These are phyloP conservation scores for Eristalis tenax DNA, from an alignment of 2,888 invertebrate species.

Conservation along the genomic window DNA sequence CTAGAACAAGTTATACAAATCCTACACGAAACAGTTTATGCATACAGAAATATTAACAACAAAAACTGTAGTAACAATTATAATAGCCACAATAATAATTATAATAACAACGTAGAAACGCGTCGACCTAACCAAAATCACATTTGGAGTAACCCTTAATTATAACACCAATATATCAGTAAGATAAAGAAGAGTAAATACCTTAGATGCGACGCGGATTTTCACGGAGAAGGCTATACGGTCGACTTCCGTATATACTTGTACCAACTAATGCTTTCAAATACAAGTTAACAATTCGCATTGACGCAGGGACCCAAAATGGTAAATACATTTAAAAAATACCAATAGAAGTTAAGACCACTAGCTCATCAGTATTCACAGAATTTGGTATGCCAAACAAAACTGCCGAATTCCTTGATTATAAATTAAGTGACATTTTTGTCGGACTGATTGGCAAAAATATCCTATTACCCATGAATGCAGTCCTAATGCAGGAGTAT, in stretches of 20 bases:
- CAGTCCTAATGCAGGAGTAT: neutral
- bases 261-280: too few species aligned
- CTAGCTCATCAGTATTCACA: neutral
- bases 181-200: too few species aligned
- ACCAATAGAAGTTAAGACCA: neutral
- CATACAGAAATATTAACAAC: conserved; percentile 5
- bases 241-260: too few species aligned
- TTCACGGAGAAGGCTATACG: too few species aligned
- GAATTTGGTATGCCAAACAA: conserved; percentile 14
- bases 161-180: too few species aligned
- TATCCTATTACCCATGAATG: neutral
- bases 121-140: too few species aligned
- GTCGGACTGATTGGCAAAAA: conserved; percentile 20
- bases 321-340: neutral
- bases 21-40: conserved; percentile 44
- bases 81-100: neutral
- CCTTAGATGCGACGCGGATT: too few species aligned
- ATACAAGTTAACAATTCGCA: too few species aligned
- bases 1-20: conserved; percentile 59
- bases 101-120: too few species aligned
- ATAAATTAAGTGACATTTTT: conserved; percentile 4
- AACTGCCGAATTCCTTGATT: conserved; percentile 28
- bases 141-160: too few species aligned
- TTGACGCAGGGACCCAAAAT: conserved; percentile 1
- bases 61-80: neutral